These are phyloP conservation scores for Oreocharis arfaki DNA, from an alignment of 2,113 vertebrate species.

Conservation along the genomic window DNA sequence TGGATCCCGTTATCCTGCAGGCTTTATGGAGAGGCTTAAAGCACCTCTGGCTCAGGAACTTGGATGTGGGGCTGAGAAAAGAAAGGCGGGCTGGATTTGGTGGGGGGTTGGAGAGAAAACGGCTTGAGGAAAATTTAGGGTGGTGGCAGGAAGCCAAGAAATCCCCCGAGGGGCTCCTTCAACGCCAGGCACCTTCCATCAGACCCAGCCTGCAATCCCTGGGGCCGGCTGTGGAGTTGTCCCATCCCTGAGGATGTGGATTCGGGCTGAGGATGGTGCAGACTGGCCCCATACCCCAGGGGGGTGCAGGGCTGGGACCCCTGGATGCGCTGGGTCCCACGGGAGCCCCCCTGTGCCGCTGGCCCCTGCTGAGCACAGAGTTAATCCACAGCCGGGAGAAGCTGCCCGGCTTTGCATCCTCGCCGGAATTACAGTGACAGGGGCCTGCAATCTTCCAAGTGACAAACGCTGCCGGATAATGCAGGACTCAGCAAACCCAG, in stretches of 20 bases:
- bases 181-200: accelerated
- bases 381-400: not conserved
- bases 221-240: accelerated
- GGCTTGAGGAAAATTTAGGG: not conserved
- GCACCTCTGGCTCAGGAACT: not conserved
- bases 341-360: not conserved
- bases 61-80: not conserved
- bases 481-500: not conserved
- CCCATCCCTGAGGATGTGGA: accelerated
- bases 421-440: not conserved
- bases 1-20: constrained; percentile 21
- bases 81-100: not conserved
- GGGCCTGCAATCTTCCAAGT: not conserved
- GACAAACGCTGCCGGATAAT: not conserved
- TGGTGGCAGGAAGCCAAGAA: not conserved
- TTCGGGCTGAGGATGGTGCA: not conserved
- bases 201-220: not conserved
- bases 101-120: not conserved
- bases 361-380: not conserved
- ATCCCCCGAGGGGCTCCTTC: accelerated
- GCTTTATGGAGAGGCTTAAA: constrained; percentile 14
- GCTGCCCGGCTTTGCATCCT: not conserved
- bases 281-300: accelerated
- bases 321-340: accelerated
- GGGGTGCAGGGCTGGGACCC: not conserved